phyloP scores from a whole-genome alignment of 1,140 invertebrate species.

The Brachionus rubens region DNA sequence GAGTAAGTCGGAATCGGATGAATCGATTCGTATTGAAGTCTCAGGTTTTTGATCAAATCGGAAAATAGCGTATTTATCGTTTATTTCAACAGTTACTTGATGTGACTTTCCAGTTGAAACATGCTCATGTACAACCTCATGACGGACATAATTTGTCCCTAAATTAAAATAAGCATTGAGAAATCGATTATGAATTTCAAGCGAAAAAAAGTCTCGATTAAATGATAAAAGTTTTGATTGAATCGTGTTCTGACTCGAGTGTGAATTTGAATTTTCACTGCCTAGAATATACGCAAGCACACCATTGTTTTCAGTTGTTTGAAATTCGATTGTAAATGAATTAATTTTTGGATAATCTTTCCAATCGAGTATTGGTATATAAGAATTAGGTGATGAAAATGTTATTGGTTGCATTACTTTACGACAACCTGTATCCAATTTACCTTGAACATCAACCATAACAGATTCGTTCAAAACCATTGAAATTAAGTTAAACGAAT shows the following conservation, averaged over 20 bases:
- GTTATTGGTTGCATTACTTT: slow-evolving; percentile 35
- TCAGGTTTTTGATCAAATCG: slow-evolving; percentile 24
- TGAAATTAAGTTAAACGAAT: slow-evolving; percentile 14
- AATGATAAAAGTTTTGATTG: neutral
- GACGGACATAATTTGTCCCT: slow-evolving; percentile 17
- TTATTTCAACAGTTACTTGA: slow-evolving; percentile 22
- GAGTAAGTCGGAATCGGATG: slow-evolving; percentile 64
- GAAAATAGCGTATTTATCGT: slow-evolving; percentile 27
- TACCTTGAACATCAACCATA: neutral
- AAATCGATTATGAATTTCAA: slow-evolving; percentile 45
- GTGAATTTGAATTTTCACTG: neutral
- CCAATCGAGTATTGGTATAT: slow-evolving; percentile 21
- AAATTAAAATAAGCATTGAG: slow-evolving; percentile 36
- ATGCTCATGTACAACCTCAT: slow-evolving; percentile 25
- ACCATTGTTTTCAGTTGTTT: slow-evolving; percentile 43
- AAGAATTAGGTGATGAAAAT: slow-evolving; percentile 35
- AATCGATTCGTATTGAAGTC: slow-evolving; percentile 12
- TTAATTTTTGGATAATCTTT: slow-evolving; percentile 3
- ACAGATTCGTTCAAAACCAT: neutral
- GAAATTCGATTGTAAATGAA: slow-evolving; percentile 37
- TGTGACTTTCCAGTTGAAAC: slow-evolving; percentile 23
- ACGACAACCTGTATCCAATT: neutral
- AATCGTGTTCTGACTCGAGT: neutral
- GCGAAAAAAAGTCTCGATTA: slow-evolving; percentile 37
- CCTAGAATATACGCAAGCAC: slow-evolving; percentile 33